Base-by-base conservation (phyloP, 1,140 invertebrate species). In the Parasteatoda tepidariorum region DNA sequence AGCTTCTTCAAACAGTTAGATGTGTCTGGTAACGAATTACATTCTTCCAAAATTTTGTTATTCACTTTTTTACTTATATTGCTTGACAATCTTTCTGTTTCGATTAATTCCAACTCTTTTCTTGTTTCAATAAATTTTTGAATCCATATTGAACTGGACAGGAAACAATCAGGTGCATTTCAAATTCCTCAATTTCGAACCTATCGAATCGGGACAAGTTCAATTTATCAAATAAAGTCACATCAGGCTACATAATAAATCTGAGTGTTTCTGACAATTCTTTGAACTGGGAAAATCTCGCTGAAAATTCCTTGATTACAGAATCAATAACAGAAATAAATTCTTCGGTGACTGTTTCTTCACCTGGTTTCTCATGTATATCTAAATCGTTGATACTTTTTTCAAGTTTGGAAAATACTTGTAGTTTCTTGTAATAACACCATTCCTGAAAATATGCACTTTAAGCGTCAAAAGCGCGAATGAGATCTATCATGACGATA, bases 141-240 rank as follows among this genome's bases (percentile, higher is more conserved):
- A 59, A 59, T 59, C 55, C 22, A 59, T 59, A 59, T 59, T 59
- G 55, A 59, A 24, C 55, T n/a, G 18, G 22, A 59, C 55, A 9
- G 55, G 18, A 59, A 59, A 59, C 55, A 59, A 59, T 59, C n/a
- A 59, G 55, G 6, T 59, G 55, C 55, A 59, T 59, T 59, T 59
- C 18, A 59, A 59, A 59, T 59, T 59, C 5, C n/a, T 18, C 55
- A 59, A 59, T 59, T 59, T 59, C 55, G 7, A 59, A 59, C 18
- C 55, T 9, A n/a, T 59, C 18, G 55, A 59, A 24, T 59, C n/a
- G 55, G 18, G 55, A 59, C 6, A 59, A 59, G 55, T 59, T 59
- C 55, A 59, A n/a, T 59, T 59, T 59, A 59, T 59, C 55, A 59
- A 59, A n/a, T 5, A n/a, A 59, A 59, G 18, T n/a, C 55, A 59